Evolutionary conservation across 2,888 invertebrate species (phyloP).

Genomic region (Ophion slaviceki): DNA sequence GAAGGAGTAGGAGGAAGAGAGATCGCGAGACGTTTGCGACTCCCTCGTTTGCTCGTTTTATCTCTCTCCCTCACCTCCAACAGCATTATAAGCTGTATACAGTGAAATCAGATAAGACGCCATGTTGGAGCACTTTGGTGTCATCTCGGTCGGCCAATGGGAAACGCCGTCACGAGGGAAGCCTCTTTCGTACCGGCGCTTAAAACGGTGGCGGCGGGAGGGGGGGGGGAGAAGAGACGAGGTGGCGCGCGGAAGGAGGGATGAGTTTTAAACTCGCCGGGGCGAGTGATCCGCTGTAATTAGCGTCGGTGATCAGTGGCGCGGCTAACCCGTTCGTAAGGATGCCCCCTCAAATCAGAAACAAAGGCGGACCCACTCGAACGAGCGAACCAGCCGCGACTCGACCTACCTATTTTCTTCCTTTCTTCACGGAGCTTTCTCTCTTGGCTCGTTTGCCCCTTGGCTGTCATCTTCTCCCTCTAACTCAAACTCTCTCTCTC

Average conservation of each 20-base stretch:
- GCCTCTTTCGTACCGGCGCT: constrained; percentile 78
- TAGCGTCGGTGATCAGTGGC: constrained; percentile 82
- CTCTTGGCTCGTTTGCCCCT: constrained; percentile 40
- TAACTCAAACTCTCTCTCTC: constrained; percentile 15
- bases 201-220: constrained; percentile 65
- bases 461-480: constrained; percentile 25
- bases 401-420: constrained; percentile 60
- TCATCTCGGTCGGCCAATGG: constrained; percentile 81
- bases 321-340: constrained; percentile 82
- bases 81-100: constrained; percentile 35
- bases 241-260: constrained; percentile 69
- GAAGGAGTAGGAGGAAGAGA: background rate
- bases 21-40: background rate
- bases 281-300: constrained; percentile 81
- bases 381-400: constrained; percentile 63
- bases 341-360: constrained; percentile 81
- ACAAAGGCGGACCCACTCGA: constrained; percentile 76
- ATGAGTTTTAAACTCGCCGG: constrained; percentile 81
- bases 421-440: constrained; percentile 46
- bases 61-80: constrained; percentile 43
- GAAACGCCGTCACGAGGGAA: constrained; percentile 76
- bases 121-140: constrained; percentile 82
- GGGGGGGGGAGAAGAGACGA: background rate
- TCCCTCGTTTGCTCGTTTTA: constrained; percentile 45
- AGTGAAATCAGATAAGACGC: constrained; percentile 82